Evolutionary conservation across 1,140 invertebrate species (phyloP), one percentile per base, ranked within the genome.

Genomic region (Bombus breviceps): DNA sequence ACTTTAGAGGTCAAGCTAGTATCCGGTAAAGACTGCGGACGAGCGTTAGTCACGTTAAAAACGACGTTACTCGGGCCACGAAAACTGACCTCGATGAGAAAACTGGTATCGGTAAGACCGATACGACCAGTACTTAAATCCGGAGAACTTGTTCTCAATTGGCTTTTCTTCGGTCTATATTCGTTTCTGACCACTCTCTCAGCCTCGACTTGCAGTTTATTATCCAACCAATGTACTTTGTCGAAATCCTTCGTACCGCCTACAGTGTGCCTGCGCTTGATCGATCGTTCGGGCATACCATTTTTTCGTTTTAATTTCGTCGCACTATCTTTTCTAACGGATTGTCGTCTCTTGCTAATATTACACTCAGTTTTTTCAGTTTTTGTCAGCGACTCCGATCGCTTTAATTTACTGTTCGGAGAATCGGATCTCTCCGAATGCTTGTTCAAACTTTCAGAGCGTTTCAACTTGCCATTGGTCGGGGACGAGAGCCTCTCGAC

Each of bases 191-290:
- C 95, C 87, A 96, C 90, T 90, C 95, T 92, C 88, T 96, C 95
- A 64, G 95, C 95, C 62, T 94, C 92, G 13, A 96, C 94, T 79
- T 96, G 95, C 53, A 96, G 86, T 81, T 96, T 95, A 86, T 96
- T 96, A 81, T 96, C 96, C 82, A 96, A 91, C 96, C 96, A 97
- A 76, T 94, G 96, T 74, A 97, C 95, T 89, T 97, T 97, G 90
- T 97, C 97, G 47, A 97, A 97, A 93, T 99, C 98, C 92, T 98
- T 98, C 0, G 97, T 98, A 32, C 98, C 98, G 53, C 98, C 98
- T 0, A 99, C 98, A 2, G 98, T 99, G 94, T 99, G 98, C n/a
- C 98, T 95, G 25, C 98, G 95, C 94, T 98, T 98, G 87, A 98
- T 98, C 62, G 97, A 97, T 68, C 97, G 94, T 92, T 97, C 97